Conservation (phyloP, 1,140 invertebrate species). For the Lepidurus couesii region DNA sequence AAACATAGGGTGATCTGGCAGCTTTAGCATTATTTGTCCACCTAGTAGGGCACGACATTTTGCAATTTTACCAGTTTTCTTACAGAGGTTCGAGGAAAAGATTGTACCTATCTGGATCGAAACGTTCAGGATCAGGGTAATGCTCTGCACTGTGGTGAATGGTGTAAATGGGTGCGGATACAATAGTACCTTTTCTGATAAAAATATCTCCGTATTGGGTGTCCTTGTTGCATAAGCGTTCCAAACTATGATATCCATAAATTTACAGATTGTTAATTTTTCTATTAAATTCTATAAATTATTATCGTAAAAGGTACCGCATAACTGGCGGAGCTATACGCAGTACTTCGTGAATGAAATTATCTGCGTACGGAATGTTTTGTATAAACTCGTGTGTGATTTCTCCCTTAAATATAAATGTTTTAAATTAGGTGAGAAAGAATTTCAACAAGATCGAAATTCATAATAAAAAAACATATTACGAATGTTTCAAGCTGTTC, state of each 20-base stretch:
- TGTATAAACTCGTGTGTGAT: conserved; percentile 57
- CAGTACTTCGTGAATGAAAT: conserved; percentile 50
- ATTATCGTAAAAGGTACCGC: background rate
- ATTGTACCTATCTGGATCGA: conserved; percentile 56
- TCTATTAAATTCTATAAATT: background rate
- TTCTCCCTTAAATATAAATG: conserved; percentile 43
- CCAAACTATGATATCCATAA: conserved; percentile 27
- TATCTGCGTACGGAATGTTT: conserved; percentile 50
- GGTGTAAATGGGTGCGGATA: conserved; percentile 56
- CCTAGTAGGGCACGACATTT: background rate
- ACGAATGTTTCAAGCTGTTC: conserved; percentile 31
- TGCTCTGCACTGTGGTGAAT: conserved; percentile 56
- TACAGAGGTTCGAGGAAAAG: background rate
- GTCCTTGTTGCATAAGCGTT: conserved; percentile 37
- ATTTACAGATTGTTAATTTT: background rate
- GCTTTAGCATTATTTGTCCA: conserved; percentile 42
- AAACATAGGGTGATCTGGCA: conserved; percentile 47
- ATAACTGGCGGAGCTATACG: conserved; percentile 51
- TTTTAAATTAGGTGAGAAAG: background rate
- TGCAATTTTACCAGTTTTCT: background rate
- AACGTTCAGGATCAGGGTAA: conserved; percentile 55
- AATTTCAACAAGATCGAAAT: background rate
- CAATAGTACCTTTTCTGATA: conserved; percentile 49
- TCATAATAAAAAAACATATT: background rate
- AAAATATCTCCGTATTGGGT: conserved; percentile 40